phyloP scores from a whole-genome alignment of 2,888 invertebrate species.

The Cetonia aurata region DNA sequence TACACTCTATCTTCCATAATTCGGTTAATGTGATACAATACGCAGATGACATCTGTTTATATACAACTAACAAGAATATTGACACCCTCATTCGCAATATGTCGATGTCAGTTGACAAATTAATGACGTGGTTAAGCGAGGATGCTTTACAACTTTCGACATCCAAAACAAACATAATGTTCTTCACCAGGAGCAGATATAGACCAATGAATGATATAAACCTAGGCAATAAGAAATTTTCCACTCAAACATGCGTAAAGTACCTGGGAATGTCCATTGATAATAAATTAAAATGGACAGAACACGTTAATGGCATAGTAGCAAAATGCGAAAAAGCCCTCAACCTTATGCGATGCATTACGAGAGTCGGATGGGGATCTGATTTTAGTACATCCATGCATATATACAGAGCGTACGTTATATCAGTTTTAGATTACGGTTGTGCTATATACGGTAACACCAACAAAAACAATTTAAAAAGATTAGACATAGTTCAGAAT shows the following conservation, averaged over 20 bases:
- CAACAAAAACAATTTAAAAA: no score
- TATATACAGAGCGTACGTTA: background rate
- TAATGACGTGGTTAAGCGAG: background rate
- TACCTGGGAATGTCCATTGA: background rate
- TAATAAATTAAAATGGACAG: background rate
- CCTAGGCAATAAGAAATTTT: background rate
- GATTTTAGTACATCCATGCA: background rate
- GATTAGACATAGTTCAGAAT: no score
- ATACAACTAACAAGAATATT: background rate
- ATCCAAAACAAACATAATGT: background rate
- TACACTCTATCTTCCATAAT: background rate
- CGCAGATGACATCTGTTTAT: background rate
- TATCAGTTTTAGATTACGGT: background rate
- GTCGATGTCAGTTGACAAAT: background rate
- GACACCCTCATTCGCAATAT: background rate
- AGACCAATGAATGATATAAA: background rate
- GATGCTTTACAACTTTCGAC: background rate
- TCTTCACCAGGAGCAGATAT: background rate
- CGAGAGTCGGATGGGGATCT: no score
- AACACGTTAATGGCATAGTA: background rate
- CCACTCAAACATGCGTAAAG: background rate
- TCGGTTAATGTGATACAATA: background rate
- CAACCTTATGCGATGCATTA: background rate
- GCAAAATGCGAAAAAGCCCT: background rate
- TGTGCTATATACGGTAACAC: no score